Conservation (phyloP, 2,797 vertebrate genomes). For the Gambelia wislizenii region DNA sequence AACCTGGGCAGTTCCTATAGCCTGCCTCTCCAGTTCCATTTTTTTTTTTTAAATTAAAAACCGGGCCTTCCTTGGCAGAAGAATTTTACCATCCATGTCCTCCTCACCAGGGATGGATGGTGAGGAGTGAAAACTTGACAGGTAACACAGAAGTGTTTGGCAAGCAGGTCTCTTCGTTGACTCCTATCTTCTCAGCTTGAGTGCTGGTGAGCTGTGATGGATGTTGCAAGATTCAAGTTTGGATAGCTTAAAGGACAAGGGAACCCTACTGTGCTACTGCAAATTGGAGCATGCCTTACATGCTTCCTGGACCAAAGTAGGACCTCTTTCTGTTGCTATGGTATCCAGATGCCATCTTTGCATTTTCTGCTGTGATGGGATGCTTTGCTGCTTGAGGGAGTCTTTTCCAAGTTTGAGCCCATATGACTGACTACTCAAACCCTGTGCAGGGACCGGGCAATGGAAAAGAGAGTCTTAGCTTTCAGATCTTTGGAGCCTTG, state of each 20-base stretch:
- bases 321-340: no score
- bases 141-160: neutral
- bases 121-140: constrained; percentile 16
- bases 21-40: neutral
- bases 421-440: neutral
- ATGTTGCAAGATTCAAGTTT: no score
- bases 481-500: neutral
- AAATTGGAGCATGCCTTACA: no score
- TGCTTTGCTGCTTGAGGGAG: neutral
- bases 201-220: neutral
- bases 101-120: neutral
- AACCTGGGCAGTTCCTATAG: constrained; percentile 4
- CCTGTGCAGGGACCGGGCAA: neutral
- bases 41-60: no score
- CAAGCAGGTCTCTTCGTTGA: neutral
- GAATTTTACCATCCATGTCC: neutral
- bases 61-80: neutral
- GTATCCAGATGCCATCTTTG: no score
- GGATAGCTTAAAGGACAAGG: no score
- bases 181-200: neutral
- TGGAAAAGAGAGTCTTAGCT: neutral
- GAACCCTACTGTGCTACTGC: no score
- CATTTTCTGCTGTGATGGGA: neutral
- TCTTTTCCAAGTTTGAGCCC: neutral
- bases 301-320: neutral